These are phyloP conservation scores for Peromyscus polionotus DNA, from an alignment of 2,113 vertebrate genomes.

Conservation along the genomic window DNA sequence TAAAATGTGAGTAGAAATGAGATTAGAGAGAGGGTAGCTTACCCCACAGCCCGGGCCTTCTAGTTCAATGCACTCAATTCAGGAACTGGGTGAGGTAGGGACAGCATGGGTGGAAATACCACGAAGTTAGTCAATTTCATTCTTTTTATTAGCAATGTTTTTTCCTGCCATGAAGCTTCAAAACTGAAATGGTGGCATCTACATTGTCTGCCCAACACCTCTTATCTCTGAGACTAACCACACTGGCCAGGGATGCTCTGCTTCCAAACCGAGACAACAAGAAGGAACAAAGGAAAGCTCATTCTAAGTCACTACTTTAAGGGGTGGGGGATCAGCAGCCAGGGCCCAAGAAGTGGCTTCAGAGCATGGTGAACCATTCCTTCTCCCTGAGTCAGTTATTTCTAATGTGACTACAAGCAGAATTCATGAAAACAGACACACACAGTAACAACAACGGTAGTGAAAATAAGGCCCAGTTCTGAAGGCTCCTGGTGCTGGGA, in stretches of 20 bases:
- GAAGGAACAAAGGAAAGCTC: background rate
- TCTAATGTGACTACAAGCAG: slow-evolving; percentile 17
- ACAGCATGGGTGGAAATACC: background rate
- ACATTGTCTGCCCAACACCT: background rate
- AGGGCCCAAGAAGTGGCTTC: no score
- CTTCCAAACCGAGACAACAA: background rate
- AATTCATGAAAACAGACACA: background rate
- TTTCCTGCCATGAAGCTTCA: slow-evolving; percentile 18
- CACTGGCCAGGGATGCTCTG: background rate
- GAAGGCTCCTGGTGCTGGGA: background rate
- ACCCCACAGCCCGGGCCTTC: background rate
- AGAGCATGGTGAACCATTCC: background rate
- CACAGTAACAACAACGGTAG: background rate
- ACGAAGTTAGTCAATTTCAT: background rate
- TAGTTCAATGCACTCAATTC: background rate
- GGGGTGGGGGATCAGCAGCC: background rate
- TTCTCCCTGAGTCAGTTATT: background rate
- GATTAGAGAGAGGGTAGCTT: background rate
- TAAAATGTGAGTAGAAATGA: background rate
- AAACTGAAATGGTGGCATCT: slow-evolving; percentile 32
- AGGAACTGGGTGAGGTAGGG: slow-evolving; percentile 27
- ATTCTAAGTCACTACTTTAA: background rate
- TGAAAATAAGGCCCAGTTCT: background rate
- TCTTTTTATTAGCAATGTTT: slow-evolving; percentile 9
- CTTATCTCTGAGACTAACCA: slow-evolving; percentile 36